Percentiles rank a stretch among this genome's conserved stretches.
phyloP scores from a whole-genome alignment of 2,888 invertebrate species.

The Nomada lathburiana region DNA sequence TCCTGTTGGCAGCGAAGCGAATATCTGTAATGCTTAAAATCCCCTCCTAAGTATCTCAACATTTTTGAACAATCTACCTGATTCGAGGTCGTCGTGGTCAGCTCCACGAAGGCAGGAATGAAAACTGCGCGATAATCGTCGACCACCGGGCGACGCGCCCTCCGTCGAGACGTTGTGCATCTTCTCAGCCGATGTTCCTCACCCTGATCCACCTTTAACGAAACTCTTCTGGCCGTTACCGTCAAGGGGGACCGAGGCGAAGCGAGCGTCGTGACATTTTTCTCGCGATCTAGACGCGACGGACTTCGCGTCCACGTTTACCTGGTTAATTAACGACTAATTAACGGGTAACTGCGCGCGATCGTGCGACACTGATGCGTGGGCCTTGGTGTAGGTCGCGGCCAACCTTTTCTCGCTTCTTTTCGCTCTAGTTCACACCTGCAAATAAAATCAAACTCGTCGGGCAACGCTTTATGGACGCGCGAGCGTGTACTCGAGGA shows the following conservation, averaged over 20 bases:
- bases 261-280: constrained; percentile 49
- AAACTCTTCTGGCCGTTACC: constrained; percentile 17
- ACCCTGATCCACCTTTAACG: constrained; percentile 15
- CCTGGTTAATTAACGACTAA: constrained; percentile 64
- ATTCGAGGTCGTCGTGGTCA: constrained; percentile 83
- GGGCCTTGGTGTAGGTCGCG: constrained; percentile 56
- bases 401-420: constrained; percentile 44
- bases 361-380: constrained; percentile 46
- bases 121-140: constrained; percentile 88
- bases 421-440: constrained; percentile 73
- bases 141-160: constrained; percentile 81
- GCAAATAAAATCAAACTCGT: constrained; percentile 70
- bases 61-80: constrained; percentile 76
- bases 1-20: too few species aligned
- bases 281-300: constrained; percentile 25
- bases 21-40: too few species aligned
- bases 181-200: constrained; percentile 36
- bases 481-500: constrained; percentile 1
- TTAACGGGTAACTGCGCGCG: constrained; percentile 58
- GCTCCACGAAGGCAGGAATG: constrained; percentile 89
- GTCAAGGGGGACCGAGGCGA: constrained; percentile 61
- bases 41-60: too few species aligned
- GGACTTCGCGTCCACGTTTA: constrained; percentile 18
- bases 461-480: constrained; percentile 29
- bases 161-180: constrained; percentile 80